Conservation (phyloP, 1,140 invertebrate species). For the Dendrolimus kikuchii region DNA sequence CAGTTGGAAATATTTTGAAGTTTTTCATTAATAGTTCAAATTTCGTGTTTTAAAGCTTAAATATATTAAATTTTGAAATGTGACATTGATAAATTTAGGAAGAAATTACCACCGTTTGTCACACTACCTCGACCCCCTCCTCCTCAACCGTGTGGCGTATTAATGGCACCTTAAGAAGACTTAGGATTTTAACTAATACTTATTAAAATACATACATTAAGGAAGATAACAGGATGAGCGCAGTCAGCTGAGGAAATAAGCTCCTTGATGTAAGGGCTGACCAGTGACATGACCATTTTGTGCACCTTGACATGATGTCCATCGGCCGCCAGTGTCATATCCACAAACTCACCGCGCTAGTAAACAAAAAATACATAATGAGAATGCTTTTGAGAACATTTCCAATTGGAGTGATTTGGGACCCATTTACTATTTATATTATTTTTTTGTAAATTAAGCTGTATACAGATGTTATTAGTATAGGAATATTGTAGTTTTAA, state of each 20-base stretch:
- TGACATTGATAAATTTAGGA: too few species aligned
- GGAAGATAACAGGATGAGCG: slow-evolving; percentile 84
- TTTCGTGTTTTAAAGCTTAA: too few species aligned
- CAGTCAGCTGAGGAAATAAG: slow-evolving; percentile 83
- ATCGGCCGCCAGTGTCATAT: slow-evolving; percentile 85
- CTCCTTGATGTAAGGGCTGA: slow-evolving; percentile 83
- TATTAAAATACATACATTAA: slow-evolving; percentile 49
- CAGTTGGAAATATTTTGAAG: too few species aligned
- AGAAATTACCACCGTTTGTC: too few species aligned
- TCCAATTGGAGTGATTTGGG: neutral
- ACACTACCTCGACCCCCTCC: too few species aligned
- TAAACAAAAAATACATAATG: slow-evolving; percentile 28
- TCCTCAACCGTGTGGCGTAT: too few species aligned
- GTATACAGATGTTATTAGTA: neutral
- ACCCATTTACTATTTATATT: neutral
- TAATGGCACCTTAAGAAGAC: too few species aligned
- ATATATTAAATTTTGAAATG: too few species aligned
- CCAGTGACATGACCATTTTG: slow-evolving; percentile 81
- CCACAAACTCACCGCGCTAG: slow-evolving; percentile 81
- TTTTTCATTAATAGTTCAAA: too few species aligned
- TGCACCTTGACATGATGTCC: slow-evolving; percentile 83
- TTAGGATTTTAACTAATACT: neutral
- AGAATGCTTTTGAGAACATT: neutral
- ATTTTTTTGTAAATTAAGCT: neutral
- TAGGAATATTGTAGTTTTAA: neutral